phyloP scores from a whole-genome alignment of 2,888 invertebrate species.

The Strigamia maritima region DNA sequence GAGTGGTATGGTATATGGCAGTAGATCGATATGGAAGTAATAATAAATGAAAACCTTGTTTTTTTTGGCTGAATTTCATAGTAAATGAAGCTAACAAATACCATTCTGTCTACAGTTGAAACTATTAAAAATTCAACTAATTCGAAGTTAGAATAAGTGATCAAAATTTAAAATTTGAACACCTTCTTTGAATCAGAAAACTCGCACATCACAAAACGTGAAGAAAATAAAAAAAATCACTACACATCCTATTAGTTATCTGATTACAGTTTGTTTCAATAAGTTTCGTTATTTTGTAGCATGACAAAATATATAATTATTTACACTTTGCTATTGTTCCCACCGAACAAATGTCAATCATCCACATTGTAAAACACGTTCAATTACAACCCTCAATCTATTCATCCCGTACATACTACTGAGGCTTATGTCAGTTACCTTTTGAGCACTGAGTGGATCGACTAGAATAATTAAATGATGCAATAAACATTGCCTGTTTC shows the following conservation, averaged over 20 bases:
- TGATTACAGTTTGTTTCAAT: constrained; percentile 3
- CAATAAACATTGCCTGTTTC: background rate
- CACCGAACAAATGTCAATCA: background rate
- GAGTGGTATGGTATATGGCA: background rate
- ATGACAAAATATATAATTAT: constrained; percentile 14
- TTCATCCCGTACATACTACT: background rate
- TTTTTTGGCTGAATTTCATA: background rate
- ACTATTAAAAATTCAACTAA: constrained; percentile 8
- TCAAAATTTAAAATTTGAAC: constrained; percentile 13
- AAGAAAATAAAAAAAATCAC: background rate
- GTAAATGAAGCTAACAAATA: background rate
- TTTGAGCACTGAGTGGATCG: background rate
- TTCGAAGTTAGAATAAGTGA: background rate
- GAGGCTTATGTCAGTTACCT: constrained; percentile 5
- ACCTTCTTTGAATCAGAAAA: background rate
- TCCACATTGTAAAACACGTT: background rate
- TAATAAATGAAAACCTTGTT: background rate
- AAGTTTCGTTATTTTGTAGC: background rate
- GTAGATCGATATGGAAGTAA: background rate
- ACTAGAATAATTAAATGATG: background rate
- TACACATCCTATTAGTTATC: background rate
- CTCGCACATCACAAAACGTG: constrained; percentile 1
- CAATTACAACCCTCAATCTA: background rate
- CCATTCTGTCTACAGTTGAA: background rate
- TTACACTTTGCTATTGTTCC: constrained; percentile 16